These are phyloP conservation scores for Guaruba guarouba DNA, from an alignment of 2,113 vertebrate genomes.

Conservation along the genomic window DNA sequence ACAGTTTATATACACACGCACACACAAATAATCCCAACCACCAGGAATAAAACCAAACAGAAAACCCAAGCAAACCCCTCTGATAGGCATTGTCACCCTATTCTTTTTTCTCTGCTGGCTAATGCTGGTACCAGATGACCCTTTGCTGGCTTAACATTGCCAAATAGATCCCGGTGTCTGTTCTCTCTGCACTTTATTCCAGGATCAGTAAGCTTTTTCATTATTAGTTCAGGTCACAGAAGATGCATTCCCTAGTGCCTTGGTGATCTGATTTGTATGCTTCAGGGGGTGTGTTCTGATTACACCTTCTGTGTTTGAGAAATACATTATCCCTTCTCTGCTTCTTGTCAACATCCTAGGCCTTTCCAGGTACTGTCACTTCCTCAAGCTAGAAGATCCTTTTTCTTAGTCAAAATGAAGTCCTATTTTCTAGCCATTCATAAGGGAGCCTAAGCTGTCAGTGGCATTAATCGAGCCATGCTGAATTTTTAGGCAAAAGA, in stretches of 20 bases:
- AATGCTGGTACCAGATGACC: not conserved
- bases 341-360: not conserved
- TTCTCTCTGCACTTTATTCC: not conserved
- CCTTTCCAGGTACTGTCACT: not conserved
- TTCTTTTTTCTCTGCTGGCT: not conserved
- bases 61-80: fast-evolving
- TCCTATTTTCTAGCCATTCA: not conserved
- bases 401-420: not conserved
- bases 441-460: not conserved
- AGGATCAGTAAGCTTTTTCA: not conserved
- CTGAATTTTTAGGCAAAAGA: not conserved
- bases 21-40: not conserved
- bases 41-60: not conserved
- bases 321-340: not conserved
- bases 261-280: not conserved
- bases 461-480: not conserved
- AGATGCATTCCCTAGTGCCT: not conserved
- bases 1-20: not conserved
- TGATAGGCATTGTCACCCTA: not conserved
- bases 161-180: fast-evolving
- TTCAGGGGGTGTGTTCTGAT: not conserved
- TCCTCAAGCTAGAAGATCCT: not conserved
- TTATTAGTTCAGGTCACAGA: not conserved
- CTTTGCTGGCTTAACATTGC: not conserved
- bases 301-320: not conserved